Base-by-base conservation (phyloP, 2,888 invertebrate genomes). In the Drosophila tripunctata region DNA sequence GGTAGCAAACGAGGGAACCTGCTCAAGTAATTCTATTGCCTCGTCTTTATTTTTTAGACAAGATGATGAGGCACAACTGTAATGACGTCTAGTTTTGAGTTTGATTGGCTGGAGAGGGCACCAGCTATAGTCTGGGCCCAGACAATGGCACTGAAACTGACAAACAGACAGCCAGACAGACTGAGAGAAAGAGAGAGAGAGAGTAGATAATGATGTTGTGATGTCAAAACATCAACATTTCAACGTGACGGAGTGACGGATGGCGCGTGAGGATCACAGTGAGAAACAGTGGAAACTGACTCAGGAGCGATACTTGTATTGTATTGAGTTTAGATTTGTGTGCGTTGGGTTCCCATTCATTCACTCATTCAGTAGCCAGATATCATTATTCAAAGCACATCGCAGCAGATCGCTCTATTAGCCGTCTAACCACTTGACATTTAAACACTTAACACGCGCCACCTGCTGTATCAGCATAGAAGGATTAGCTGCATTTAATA, bases 221-320 rank as follows among this genome's bases (percentile, higher is more conserved):
- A 57, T 76, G 88, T 88, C 88, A 81, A 86, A 87, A 88, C 80
- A 78, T 82, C 82, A 82, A 75, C 75, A 78, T 79, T 67, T 68
- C 67, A 70, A 70, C 66, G 57, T 75, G 51, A 51, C 36, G 51
- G 40, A 51, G 27, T 57, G 78, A 87, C 81, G 69, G 75, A 81
- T 84, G 84, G 61, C 67, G 69, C 77, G 73, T 81, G 80, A 80
- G 87, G 87, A 86, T 86, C 87, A 43, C 60, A 43, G 56, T 43
- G 54, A 33, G 54, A 48, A 22, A 31, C 22, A 48, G 36, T 55
- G 12, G 7, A 36, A 36, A 30, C n/a, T n/a, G 10, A 27, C 22
- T 64, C 60, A 36, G 67, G 68, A 67, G 67, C 57, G 68, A 60
- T 75, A 75, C 72, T 73, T 71, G 64, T 75, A n/a, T 14, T 64